Evolutionary conservation across 2,888 invertebrate genomes (phyloP).

Genomic region (Pheosia tremula): DNA sequence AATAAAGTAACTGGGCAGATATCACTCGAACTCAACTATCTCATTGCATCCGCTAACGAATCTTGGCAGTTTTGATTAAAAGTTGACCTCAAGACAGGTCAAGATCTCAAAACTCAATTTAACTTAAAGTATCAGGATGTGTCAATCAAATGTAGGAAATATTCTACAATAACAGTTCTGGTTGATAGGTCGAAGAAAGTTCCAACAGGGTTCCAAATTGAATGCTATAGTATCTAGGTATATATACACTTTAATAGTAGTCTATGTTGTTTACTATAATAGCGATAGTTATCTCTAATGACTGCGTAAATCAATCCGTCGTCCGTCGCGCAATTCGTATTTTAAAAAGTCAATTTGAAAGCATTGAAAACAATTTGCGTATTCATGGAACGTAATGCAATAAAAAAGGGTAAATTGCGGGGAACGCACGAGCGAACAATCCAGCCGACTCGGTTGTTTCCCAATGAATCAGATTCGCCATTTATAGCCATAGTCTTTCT

Average conservation of each 20-base stretch:
- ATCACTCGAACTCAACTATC: background rate
- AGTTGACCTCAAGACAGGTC: slow-evolving; percentile 11
- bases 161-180: background rate
- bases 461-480: slow-evolving; percentile 12
- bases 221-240: too few relatives aligned
- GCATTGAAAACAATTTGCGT: slow-evolving; percentile 26
- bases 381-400: slow-evolving; percentile 26
- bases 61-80: slow-evolving; percentile 26
- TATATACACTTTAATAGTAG: background rate
- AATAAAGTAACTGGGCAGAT: background rate
- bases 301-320: too few relatives aligned
- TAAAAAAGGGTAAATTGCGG: slow-evolving; percentile 31
- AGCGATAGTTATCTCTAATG: background rate
- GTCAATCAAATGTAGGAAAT: background rate
- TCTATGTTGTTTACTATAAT: background rate
- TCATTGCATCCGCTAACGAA: slow-evolving; percentile 13
- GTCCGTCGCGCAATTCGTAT: background rate
- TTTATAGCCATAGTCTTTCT: background rate
- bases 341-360: slow-evolving; percentile 15
- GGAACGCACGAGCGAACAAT: slow-evolving; percentile 21
- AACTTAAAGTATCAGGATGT: slow-evolving; percentile 12
- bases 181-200: background rate
- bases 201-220: too few relatives aligned
- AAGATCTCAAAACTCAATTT: slow-evolving; percentile 17
- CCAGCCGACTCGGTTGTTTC: slow-evolving; percentile 10